Percentiles rank a stretch among this genome's conserved stretches.
Evolutionary conservation across 2,113 vertebrate species (phyloP).

Genomic region (Pandion haliaetus): DNA sequence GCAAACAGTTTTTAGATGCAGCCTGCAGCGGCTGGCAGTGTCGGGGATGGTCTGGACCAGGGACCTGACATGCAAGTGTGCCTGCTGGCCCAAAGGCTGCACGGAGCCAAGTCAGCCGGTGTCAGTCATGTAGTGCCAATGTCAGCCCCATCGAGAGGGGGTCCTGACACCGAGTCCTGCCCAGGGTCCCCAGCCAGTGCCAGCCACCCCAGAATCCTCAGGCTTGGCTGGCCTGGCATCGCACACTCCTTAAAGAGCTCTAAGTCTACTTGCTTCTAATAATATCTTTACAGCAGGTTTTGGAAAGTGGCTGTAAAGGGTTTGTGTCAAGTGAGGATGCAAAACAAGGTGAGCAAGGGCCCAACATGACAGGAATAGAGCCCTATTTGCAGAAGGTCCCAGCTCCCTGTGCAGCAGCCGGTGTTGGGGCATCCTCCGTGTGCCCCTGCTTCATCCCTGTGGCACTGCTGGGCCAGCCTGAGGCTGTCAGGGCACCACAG

Average conservation of each 20-base stretch:
- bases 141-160: background rate
- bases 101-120: fast-evolving
- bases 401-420: fast-evolving
- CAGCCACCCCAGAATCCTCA: background rate
- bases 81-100: background rate
- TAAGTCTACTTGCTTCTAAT: background rate
- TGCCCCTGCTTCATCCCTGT: background rate
- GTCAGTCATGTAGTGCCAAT: fast-evolving
- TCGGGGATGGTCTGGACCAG: background rate
- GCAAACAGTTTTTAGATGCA: background rate
- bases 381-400: background rate
- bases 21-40: background rate
- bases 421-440: fast-evolving
- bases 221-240: background rate
- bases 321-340: background rate
- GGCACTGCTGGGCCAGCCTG: background rate
- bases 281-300: background rate
- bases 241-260: background rate
- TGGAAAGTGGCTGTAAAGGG: background rate
- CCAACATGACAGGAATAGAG: fast-evolving
- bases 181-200: fast-evolving
- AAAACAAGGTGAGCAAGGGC: background rate
- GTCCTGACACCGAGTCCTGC: background rate
- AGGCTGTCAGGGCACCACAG: background rate
- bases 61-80: fast-evolving